Evolutionary conservation across 2,888 invertebrate species (phyloP), one percentile per base, ranked within the genome.

Genomic region (Drosophila siamana): DNA sequence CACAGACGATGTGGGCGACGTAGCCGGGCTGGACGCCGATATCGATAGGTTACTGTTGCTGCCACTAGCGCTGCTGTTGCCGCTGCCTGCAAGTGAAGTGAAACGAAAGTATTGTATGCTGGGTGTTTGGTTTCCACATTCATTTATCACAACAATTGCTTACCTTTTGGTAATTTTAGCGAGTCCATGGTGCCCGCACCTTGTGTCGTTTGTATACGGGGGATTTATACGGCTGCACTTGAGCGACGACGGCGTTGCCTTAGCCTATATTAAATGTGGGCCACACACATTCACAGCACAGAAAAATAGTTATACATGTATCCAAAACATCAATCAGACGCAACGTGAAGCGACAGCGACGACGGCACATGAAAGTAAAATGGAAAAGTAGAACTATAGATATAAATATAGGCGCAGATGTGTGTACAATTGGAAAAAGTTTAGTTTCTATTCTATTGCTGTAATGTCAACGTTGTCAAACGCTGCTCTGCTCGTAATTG

Each of bases 151-250:
- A 33, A 33, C n/a, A 22, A 9, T 6, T 64, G 30, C 30, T 64
- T 86, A 91, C 91, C 90, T 90, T 92, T 91, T 69, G 92, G 90
- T 84, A 91, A 86, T 82, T 92, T 92, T 57, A 91, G 88, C 77
- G 92, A 92, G 81, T 91, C 91, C 91, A 91, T 91, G 76, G 64
- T 75, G 83, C 64, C 69, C 69, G 76, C 72, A 85, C 68, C 73
- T 47, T 28, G 33, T n/a, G 33, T 33, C n/a, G 11, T 33, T 11
- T 44, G 24, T 66, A 52, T 50, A 40, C 8, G 15, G 13, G 62
- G 62, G 62, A 57, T 69, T 77, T 80, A 59, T 78, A 84, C 66
- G 85, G 68, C 88, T 84, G 84, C 83, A 83, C 86, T 80, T 78
- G 87, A 71, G 74, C 77, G 79, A 67, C 64, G 48, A 66, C 46